These are phyloP conservation scores for Tamandua tetradactyla DNA, from an alignment of 2,797 vertebrate species.

Conservation along the genomic window DNA sequence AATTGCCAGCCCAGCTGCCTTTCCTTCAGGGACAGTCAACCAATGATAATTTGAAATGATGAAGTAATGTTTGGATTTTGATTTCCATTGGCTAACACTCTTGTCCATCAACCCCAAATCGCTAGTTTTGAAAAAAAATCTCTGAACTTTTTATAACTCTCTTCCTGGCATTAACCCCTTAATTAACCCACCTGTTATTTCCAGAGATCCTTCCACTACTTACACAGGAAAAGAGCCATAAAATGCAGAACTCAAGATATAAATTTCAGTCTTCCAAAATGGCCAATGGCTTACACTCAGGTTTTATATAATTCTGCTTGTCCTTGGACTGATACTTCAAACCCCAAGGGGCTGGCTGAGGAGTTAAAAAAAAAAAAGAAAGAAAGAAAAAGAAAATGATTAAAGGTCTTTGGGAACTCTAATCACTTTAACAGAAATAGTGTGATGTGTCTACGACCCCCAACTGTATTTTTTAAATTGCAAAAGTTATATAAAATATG, in stretches of 20 bases:
- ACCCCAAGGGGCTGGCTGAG: background rate
- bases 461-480: background rate
- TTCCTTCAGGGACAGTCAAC: background rate
- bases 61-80: conserved; percentile 68
- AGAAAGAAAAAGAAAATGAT: background rate
- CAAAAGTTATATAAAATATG: conserved; percentile 19
- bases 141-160: conserved; percentile 74
- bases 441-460: background rate
- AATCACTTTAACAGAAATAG: conserved; percentile 22
- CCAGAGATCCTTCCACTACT: background rate
- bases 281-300: background rate
- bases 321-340: background rate
- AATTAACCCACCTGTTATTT: conserved; percentile 62
- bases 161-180: conserved; percentile 74
- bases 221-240: background rate
- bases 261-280: conserved; percentile 7
- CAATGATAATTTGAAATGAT: conserved; percentile 68
- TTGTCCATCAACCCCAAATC: conserved; percentile 66
- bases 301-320: background rate
- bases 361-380: background rate
- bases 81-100: conserved; percentile 61
- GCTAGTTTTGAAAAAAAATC: conserved; percentile 77
- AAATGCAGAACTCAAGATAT: background rate
- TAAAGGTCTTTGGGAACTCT: background rate
- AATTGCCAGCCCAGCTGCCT: conserved; percentile 36